Percentiles rank a stretch among this genome's conserved stretches.
These are phyloP conservation scores for Tolypeutes matacus DNA, from an alignment of 2,797 vertebrate genomes.

Conservation along the genomic window DNA sequence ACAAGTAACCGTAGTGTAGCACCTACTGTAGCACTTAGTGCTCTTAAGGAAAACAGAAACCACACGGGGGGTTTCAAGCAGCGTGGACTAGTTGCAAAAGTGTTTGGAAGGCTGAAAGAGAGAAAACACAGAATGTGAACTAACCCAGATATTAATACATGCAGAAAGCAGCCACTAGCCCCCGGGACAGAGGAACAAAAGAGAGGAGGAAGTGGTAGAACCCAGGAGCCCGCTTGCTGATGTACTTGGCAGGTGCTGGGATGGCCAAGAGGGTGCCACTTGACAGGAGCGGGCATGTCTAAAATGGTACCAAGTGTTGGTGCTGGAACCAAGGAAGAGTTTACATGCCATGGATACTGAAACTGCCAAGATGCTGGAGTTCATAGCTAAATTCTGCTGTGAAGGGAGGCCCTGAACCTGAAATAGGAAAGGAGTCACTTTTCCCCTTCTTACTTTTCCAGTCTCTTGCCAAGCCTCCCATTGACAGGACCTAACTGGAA, in stretches of 20 bases:
- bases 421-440: background rate
- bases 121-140: background rate
- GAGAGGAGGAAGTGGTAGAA: background rate
- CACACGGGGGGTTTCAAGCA: background rate
- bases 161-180: background rate
- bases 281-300: too few species aligned
- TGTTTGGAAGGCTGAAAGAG: background rate
- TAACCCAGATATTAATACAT: background rate
- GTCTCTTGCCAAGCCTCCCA: conserved; percentile 3
- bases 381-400: background rate
- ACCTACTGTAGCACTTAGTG: background rate
- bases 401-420: background rate
- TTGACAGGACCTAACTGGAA: conserved; percentile 34
- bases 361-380: background rate
- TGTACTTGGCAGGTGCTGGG: background rate
- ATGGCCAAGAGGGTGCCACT: background rate
- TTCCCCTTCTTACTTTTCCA: background rate
- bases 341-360: background rate
- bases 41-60: conserved; percentile 35
- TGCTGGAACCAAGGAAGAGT: background rate
- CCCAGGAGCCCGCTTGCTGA: background rate
- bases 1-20: background rate
- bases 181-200: background rate
- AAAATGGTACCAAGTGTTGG: background rate
- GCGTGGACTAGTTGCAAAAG: background rate